Evolutionary conservation across 1,140 invertebrate species (phyloP).

Genomic region (Drosophila paulistorum): DNA sequence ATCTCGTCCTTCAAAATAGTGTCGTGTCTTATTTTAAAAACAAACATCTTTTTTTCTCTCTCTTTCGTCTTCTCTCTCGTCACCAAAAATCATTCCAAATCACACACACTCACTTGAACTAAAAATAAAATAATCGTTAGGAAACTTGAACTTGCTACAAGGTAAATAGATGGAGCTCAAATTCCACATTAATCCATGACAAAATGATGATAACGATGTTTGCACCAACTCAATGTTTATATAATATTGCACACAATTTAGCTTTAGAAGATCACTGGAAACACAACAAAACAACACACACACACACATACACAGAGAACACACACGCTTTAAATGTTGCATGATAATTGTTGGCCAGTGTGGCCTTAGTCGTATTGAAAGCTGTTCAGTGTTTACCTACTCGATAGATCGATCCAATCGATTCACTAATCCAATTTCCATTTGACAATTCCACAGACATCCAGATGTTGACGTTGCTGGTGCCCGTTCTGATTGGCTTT

Average conservation of each 20-base stretch:
- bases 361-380: conserved; percentile 7
- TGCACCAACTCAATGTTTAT: conserved; percentile 38
- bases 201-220: conserved; percentile 2
- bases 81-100: conserved; percentile 44
- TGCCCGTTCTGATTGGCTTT: conserved; percentile 94
- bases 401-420: background rate
- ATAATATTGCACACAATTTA: conserved; percentile 39
- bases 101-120: conserved; percentile 35
- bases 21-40: conserved; percentile 2
- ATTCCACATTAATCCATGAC: conserved; percentile 43
- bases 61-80: conserved; percentile 66
- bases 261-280: conserved; percentile 18
- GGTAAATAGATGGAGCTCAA: conserved; percentile 69
- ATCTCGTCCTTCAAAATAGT: conserved; percentile 7
- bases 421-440: background rate
- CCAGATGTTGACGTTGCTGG: conserved; percentile 93
- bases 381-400: conserved; percentile 15
- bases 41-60: conserved; percentile 57
- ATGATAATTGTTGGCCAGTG: conserved; percentile 16
- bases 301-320: background rate
- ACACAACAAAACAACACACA: background rate
- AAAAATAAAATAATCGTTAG: conserved; percentile 57
- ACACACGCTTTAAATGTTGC: conserved; percentile 67
- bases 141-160: conserved; percentile 83
- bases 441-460: conserved; percentile 86